Conservation (phyloP, 2,113 vertebrate genomes). For the Heterochromis multidens region DNA sequence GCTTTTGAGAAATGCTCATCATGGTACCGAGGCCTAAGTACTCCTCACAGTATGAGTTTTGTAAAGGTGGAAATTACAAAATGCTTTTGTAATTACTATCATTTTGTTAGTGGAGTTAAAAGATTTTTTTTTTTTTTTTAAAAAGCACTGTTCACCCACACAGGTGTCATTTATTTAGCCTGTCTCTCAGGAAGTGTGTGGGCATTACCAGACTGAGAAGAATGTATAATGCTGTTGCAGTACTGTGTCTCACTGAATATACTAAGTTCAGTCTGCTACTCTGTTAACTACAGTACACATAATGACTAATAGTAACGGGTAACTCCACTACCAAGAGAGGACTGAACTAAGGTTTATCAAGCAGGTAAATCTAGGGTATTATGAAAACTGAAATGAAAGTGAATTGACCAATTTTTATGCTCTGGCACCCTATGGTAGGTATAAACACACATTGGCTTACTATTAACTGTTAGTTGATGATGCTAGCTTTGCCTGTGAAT, state of each 20-base stretch:
- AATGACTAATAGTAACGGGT: background rate
- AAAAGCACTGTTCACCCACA: background rate
- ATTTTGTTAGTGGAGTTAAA: background rate
- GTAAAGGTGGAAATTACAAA: background rate
- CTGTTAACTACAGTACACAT: fast-evolving
- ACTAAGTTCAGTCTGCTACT: background rate
- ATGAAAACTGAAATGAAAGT: background rate
- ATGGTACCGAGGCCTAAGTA: background rate
- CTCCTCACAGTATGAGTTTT: background rate
- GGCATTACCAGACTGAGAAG: background rate
- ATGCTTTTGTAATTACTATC: background rate
- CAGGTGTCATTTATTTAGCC: background rate
- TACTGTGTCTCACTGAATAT: background rate
- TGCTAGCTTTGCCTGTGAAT: background rate
- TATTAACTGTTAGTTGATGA: background rate
- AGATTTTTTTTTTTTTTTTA: too few relatives aligned
- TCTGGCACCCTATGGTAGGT: background rate
- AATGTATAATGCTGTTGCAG: background rate
- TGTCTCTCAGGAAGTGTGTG: background rate
- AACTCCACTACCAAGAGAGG: background rate
- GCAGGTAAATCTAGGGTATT: too few relatives aligned
- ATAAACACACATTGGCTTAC: background rate
- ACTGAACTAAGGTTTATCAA: background rate
- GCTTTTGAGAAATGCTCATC: background rate
- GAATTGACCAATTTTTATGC: background rate